Evolutionary conservation across 1,140 invertebrate species (phyloP), one percentile per base, ranked within the genome.

Genomic region (Oedothorax gibbosus): DNA sequence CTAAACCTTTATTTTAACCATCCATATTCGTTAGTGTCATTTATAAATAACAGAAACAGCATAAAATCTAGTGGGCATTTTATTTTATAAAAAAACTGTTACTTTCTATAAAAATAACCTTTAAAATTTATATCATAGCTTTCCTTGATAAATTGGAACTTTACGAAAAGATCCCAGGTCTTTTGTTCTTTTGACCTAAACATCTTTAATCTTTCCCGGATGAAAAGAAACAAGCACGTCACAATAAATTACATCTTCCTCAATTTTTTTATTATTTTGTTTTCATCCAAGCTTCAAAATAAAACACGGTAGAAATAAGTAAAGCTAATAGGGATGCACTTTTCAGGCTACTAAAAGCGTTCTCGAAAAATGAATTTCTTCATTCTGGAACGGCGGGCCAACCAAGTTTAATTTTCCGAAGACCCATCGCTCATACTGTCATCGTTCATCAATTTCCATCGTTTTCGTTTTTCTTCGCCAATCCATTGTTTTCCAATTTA

Each of bases 401-500:
- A 68, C 12, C 11, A 21, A 79, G 77, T 79, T 79, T 79, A 79
- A 79, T 79, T 79, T 79, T 79, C 77, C 64, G 14, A 35, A 50
- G 18, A 68, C 77, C 56, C 77, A 79, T 79, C 77, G 57, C 62
- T 79, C 77, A 79, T 79, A 54, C 77, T 79, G 62, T 68, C 62
- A 79, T 79, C 77, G 53, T 79, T 68, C 77, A 79, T 79, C 77
- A 79, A 68, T 79, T 68, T 79, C 56, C 77, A 79, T 77, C 60
- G 49, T 51, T 77, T 60, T 21, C 53, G n/a, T 35, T 50, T 77
- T 77, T 77, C 60, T 60, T 79, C 77, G 12, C 7, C 15, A 35
- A 35, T 50, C 77, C 77, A 79, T 79, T 79, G 77, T 79, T 79
- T 79, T 79, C 77, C 77, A 79, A 79, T 79, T 75, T 79, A 62